Conservation (phyloP, 2,113 vertebrate species). For the Corvus cornix region DNA sequence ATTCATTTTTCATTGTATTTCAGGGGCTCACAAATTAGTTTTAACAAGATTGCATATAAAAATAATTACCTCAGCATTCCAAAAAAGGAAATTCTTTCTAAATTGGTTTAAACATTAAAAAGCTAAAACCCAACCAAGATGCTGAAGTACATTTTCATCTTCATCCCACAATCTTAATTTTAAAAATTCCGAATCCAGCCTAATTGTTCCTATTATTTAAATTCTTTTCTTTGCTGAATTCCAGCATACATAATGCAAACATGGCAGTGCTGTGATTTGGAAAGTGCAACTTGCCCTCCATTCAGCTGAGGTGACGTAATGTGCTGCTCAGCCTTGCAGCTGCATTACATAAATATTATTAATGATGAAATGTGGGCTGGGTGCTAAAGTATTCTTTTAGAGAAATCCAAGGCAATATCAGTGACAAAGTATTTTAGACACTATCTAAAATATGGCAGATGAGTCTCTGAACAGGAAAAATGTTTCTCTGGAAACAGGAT, state of each 20-base stretch:
- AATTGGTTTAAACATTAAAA: neutral
- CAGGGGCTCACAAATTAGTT: neutral
- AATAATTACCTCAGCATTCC: neutral
- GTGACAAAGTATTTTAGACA: neutral
- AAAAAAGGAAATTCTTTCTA: fast-evolving
- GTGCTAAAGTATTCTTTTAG: neutral
- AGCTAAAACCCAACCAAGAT: neutral
- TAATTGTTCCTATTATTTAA: neutral
- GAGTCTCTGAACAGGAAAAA: neutral
- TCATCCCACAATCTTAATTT: neutral
- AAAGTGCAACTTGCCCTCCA: neutral
- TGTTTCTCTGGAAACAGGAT: neutral
- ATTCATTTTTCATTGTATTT: neutral
- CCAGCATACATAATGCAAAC: neutral
- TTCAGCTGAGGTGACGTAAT: neutral
- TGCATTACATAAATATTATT: neutral
- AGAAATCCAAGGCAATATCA: neutral
- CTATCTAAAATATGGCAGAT: neutral
- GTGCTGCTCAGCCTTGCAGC: neutral
- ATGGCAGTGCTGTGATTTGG: neutral
- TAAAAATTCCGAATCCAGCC: neutral
- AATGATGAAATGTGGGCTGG: neutral
- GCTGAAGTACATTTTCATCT: neutral
- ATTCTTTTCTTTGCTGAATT: neutral
- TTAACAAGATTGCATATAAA: neutral